Base-by-base conservation (phyloP, 2,113 vertebrate genomes). In the Tor tambroides region DNA sequence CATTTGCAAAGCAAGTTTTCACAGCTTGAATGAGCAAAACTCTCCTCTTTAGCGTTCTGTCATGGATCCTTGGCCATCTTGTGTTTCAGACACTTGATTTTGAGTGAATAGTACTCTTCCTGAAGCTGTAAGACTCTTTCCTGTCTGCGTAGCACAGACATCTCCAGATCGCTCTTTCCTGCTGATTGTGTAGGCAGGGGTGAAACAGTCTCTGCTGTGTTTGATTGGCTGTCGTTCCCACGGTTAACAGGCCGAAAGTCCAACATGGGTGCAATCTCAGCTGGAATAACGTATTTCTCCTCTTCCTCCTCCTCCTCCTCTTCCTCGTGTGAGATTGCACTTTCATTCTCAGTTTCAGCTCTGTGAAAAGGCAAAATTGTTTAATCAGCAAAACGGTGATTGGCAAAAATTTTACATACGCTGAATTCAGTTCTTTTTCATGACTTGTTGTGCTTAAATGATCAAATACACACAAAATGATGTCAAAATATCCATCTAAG, bases 61-160 rank as follows among this genome's bases (percentile, higher is more conserved):
- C 65, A 72, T 51, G 71, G 75, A 77, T 80, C 85, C 75, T 54
- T 80, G 38, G 83, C 32, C 88, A 89, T 89, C 56, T 79, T 83
- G 14, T 82, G 81, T 87, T 87, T 89, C 35, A 89, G 82, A 38
- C 87, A 51, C 65, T 89, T 84, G 76, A 89, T 87, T 87, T 89
- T 89, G 32, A 89, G 85, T 35, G 88, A 85, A 28, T 89, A 89
- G 35, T 89, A 89, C 38, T 89, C 88, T 30, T 89, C 88, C 82
- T 89, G 88, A 19, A 89, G 32, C 82, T 89, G 67, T 14, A 89
- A 61, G 8, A 89, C 88, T 15, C 81, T 32, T 54, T 89, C 88
- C 32, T 89, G 88, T 4, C 81, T 86, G 28, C 85, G 76, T 10
- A 89, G 85, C 61, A 89, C 88, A 7, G 76, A 81, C 15, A 77